Conservation (phyloP, 1,140 invertebrate species). For the Trichomalopsis sarcophagae region DNA sequence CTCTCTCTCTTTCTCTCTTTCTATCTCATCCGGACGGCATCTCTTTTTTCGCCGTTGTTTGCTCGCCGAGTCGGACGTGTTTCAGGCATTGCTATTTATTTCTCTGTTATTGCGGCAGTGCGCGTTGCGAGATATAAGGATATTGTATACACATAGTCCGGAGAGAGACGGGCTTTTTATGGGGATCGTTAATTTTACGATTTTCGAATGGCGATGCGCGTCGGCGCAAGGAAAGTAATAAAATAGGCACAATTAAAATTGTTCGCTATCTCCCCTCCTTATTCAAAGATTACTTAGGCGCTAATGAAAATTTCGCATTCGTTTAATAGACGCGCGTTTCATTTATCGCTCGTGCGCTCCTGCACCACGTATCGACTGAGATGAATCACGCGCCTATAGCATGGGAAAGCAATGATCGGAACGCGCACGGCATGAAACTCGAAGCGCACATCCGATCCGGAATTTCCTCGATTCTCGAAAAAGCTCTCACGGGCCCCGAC, state of each 20-base stretch:
- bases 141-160: not conserved
- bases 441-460: not conserved
- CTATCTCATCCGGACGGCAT: not conserved
- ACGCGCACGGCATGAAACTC: too few relatives aligned
- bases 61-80: not conserved
- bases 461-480: constrained; percentile 11
- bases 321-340: not conserved
- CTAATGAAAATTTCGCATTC: not conserved
- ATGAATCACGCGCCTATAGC: not conserved
- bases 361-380: too few relatives aligned
- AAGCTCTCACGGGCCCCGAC: not conserved
- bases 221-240: constrained; percentile 5
- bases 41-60: not conserved
- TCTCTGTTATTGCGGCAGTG: constrained; percentile 25
- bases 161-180: constrained; percentile 2
- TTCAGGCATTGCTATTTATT: constrained; percentile 38
- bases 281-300: not conserved
- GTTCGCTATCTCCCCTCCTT: not conserved
- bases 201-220: not conserved
- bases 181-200: constrained; percentile 38
- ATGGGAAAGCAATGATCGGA: too few relatives aligned
- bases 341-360: not conserved
- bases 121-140: constrained; percentile 30
- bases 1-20: too few relatives aligned
- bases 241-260: constrained; percentile 13